Evolutionary conservation across 2,113 vertebrate genomes (phyloP).

Genomic region (Carlito syrichta): DNA sequence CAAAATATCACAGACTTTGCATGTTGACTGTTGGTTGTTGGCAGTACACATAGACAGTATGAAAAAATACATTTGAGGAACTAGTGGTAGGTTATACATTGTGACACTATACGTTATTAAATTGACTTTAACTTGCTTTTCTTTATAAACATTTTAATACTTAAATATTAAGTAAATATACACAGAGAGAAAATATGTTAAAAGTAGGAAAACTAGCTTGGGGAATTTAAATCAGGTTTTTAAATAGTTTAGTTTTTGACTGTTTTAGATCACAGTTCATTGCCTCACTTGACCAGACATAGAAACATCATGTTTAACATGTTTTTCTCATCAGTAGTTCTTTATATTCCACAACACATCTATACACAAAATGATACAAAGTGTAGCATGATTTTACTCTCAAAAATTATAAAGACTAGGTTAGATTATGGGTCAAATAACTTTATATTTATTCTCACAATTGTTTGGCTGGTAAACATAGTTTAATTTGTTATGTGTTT

Average conservation of each 20-base stretch:
- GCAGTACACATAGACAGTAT: neutral
- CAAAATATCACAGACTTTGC: slow-evolving; percentile 20
- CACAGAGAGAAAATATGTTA: neutral
- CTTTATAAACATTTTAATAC: neutral
- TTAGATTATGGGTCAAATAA: neutral
- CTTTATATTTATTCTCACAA: neutral
- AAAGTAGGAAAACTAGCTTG: neutral
- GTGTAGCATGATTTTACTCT: neutral
- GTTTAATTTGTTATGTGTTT: slow-evolving; percentile 5
- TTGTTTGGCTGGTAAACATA: neutral
- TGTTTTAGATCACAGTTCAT: slow-evolving; percentile 23
- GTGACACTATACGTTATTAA: neutral
- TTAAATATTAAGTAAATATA: slow-evolving; percentile 18
- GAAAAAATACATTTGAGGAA: slow-evolving; percentile 16
- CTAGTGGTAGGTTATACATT: neutral
- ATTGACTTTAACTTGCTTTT: slow-evolving; percentile 11
- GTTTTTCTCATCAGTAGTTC: slow-evolving; percentile 17
- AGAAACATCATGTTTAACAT: slow-evolving; percentile 39
- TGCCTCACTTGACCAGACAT: slow-evolving; percentile 11
- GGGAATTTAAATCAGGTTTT: neutral
- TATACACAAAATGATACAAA: slow-evolving; percentile 12
- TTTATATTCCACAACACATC: neutral
- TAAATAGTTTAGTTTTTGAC: slow-evolving; percentile 4
- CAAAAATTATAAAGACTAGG: neutral
- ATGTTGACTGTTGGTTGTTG: neutral